Base-by-base conservation (phyloP, 2,113 vertebrate species). In the Rana temporaria region DNA sequence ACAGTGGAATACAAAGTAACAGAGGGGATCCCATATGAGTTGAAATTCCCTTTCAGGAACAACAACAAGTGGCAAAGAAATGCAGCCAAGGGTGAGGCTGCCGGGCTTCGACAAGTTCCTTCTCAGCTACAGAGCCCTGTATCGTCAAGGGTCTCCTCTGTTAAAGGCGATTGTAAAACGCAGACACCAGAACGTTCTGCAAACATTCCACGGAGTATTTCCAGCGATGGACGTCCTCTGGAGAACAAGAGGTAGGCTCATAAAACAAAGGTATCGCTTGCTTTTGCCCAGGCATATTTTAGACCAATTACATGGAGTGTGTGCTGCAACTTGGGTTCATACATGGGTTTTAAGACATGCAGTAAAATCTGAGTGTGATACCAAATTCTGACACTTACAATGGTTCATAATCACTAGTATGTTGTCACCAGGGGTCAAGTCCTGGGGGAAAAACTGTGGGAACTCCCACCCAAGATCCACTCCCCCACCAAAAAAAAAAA, bases 1-100 rank as follows among this genome's bases (percentile, higher is more conserved):
- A 93, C 97, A 64, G 95, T 98, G 92, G 97, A 99, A 84, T 99
- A 98, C 89, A 98, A 98, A 87, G 93, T 96, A 90, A 96, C 97
- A 15, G 97, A 98, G 84, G 96, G 95, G 32, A 94, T 96, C 90
- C 88, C 96, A 0, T 99, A 97, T 0, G 97, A 99, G 56, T 93
- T 97, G 87, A 99, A 98, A 90, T 97, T 98, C 86, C 97, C 97
- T 34, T 97, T 98, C 91, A 93, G 96, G 86, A 97, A 94, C 90
- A 95, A 95, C 9, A 95, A 91, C 87, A 98, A 98, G 86, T 98
- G 97, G 97, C 96, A 97, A 8, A 93, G 97, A 85, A 96, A 93
- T 63, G 90, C 94, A 4, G 90, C 85, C 90, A 96, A 95, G 85
- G 94, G 91, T 0, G 90, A 91, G 30, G 85, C 94, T 83, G 85